Base-by-base conservation (phyloP, 2,113 vertebrate species). In the Lota lota region DNA sequence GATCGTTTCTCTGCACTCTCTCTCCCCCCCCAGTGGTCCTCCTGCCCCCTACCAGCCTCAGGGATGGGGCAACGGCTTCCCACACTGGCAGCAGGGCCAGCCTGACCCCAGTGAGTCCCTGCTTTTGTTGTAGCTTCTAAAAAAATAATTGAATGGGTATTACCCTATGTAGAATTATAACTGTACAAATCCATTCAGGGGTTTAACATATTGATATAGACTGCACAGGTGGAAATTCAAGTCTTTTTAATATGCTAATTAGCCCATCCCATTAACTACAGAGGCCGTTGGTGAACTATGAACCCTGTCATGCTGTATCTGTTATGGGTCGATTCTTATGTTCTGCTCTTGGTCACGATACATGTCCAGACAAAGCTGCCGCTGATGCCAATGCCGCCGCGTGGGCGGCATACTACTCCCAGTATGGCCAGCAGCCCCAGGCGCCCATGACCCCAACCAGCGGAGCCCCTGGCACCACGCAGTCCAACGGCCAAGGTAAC, bases 331-430 rank as follows among this genome's bases (percentile, higher is more conserved):
- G 53, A 56, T 56, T 56, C 53, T 56, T 20, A 15, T 12, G 15
- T 50, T 4, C 24, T 62, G 12, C 15, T 62, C 28, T 18, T 21
- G 15, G 3, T 59, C 58, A 5, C n/a, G 19, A 12, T 21, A 21
- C 61, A 33, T 67, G 3, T 64, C 11, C 75, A 99, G 97, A 95
- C 87, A 99, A 99, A 89, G 94, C 96, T 77, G 97, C 95, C 70
- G 94, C 97, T 0, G 97, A 99, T 75, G 97, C 97, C 69, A 99
- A 99, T 74, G 97, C 97, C 51, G 97, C 97, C 60, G 97, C 97
- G 0, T 99, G 97, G 97, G 97, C 97, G 73, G 97, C 97, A 5
- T 99, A 99, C 80, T 99, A 99, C 69, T 95, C 97, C 82, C 97
- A 99, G 87, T 99, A 98, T 78, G 94, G 98, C 56, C 96, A 98